These are phyloP conservation scores for Oriolus oriolus DNA, from an alignment of 2,113 vertebrate genomes.

Conservation along the genomic window DNA sequence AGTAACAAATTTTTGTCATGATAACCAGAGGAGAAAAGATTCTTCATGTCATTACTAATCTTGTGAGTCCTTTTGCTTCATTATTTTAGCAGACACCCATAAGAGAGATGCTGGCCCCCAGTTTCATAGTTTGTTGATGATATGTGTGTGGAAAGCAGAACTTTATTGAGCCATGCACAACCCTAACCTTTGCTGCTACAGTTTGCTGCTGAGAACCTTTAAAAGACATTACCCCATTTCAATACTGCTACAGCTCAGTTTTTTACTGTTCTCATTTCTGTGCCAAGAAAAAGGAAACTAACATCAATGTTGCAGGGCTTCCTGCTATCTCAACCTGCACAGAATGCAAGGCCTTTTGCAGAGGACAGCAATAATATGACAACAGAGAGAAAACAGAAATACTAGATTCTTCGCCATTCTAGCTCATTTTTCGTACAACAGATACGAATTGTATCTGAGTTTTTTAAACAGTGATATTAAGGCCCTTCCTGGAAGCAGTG, in stretches of 20 bases:
- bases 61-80: background rate
- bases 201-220: background rate
- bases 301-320: background rate
- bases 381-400: background rate
- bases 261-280: background rate
- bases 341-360: background rate
- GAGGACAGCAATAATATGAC: background rate
- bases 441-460: background rate
- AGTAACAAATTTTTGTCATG: background rate
- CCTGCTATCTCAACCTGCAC: background rate
- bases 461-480: background rate
- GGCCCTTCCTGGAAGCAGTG: background rate
- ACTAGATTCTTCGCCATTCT: background rate
- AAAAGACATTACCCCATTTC: background rate
- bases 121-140: background rate
- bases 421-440: background rate
- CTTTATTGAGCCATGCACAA: background rate
- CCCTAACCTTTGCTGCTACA: background rate
- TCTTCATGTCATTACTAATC: background rate
- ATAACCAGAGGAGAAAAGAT: background rate
- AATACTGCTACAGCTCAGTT: background rate
- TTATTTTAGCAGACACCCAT: background rate
- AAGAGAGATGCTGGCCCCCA: background rate
- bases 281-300: background rate
- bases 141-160: background rate